A percentile compares a stretch with the other conserved stretches of the same genome.
Conservation (phyloP, 2,797 vertebrate genomes). For the Scleropages formosus region DNA sequence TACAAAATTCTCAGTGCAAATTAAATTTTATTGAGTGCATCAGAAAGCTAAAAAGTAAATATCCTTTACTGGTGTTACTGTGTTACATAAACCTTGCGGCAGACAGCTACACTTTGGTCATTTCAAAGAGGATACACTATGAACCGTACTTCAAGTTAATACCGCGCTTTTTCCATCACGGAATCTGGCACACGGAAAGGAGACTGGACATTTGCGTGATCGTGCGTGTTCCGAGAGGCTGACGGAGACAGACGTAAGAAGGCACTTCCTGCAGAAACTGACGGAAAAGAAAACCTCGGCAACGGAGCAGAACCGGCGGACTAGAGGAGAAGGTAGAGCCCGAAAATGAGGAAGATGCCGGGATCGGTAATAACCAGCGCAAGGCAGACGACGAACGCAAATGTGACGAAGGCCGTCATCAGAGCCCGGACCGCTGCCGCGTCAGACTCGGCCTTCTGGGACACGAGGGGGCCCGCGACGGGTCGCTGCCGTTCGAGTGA, state of each 20-base stretch:
- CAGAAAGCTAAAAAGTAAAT: not conserved
- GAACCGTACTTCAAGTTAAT: not conserved
- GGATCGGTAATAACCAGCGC: conserved; percentile 58
- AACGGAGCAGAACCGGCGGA: conserved; percentile 49
- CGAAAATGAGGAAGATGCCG: conserved; percentile 56
- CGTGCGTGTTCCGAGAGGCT: not conserved
- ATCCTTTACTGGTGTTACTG: not conserved
- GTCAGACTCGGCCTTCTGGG: conserved; percentile 34
- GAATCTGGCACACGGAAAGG: not conserved
- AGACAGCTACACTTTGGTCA: conserved; percentile 15
- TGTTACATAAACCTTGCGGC: conserved; percentile 1
- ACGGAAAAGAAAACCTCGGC: conserved; percentile 17
- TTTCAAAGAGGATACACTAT: not conserved
- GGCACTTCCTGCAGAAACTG: conserved; percentile 53
- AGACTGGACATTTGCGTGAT: not conserved
- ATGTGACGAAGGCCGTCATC: conserved; percentile 51
- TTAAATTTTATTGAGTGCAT: conserved; percentile 15
- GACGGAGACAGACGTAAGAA: conserved; percentile 40
- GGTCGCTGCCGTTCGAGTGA: not conserved
- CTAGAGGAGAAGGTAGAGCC: conserved; percentile 53
- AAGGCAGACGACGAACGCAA: conserved; percentile 55
- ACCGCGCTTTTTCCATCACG: not conserved
- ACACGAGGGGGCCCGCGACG: conserved; percentile 7
- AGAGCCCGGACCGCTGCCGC: conserved; percentile 43
- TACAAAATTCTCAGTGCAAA: not conserved